Percentiles rank a stretch among this genome's conserved stretches.
Conservation (phyloP, 2,113 vertebrate species). For the Rhombomys opimus region DNA sequence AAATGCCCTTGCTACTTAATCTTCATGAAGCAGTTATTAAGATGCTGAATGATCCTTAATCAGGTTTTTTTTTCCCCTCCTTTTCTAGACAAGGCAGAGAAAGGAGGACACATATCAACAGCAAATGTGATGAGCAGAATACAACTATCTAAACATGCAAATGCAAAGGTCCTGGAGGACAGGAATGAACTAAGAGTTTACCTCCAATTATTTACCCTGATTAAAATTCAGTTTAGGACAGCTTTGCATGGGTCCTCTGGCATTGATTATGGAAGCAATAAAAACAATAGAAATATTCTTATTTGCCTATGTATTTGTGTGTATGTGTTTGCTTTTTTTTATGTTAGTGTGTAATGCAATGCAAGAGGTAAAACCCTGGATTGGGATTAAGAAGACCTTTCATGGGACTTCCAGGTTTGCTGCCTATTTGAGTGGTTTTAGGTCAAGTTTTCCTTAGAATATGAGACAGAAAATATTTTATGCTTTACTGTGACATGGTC, state of each 20-base stretch:
- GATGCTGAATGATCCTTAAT: slow-evolving; percentile 67
- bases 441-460: background rate
- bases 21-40: slow-evolving; percentile 68
- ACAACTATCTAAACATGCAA: background rate
- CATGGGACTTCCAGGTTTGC: background rate
- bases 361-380: background rate
- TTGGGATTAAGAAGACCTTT: background rate
- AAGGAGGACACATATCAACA: background rate
- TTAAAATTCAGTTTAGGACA: background rate
- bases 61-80: background rate
- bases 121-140: background rate
- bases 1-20: slow-evolving; percentile 72
- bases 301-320: background rate
- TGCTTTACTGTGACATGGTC: background rate
- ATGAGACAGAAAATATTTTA: background rate
- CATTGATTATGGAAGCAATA: background rate
- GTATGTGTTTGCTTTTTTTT: background rate
- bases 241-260: background rate
- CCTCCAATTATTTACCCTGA: background rate
- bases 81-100: slow-evolving; percentile 6
- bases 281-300: background rate
- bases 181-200: background rate
- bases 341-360: background rate
- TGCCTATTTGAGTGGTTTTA: background rate
- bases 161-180: background rate